Conservation (phyloP, 2,888 invertebrate species). For the Chrysomela aeneicollis region DNA sequence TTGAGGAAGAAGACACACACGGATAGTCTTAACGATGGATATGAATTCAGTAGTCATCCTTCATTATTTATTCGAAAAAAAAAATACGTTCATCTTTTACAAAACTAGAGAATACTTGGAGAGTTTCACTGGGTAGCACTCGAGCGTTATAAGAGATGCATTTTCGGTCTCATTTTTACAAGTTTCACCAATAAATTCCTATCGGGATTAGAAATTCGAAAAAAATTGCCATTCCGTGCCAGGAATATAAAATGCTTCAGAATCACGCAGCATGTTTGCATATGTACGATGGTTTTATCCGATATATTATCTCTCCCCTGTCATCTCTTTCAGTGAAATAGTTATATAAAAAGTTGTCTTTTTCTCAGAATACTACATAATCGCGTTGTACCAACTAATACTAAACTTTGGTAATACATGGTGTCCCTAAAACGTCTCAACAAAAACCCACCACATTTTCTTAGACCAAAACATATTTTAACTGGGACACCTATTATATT, state of each 20-base stretch:
- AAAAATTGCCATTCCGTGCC: slow-evolving; percentile 14
- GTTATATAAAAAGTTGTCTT: too few species aligned
- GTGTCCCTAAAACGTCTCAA: too few species aligned
- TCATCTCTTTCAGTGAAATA: too few species aligned
- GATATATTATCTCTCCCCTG: slow-evolving; percentile 50
- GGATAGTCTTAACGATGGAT: background rate
- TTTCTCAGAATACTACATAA: too few species aligned
- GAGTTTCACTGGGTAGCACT: slow-evolving; percentile 12
- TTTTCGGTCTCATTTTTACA: slow-evolving; percentile 13
- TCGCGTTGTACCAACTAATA: too few species aligned
- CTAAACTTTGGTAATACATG: too few species aligned
- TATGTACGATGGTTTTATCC: slow-evolving; percentile 48
- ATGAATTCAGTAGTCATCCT: slow-evolving; percentile 12
- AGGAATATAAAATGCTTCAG: slow-evolving; percentile 19
- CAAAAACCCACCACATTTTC: too few species aligned
- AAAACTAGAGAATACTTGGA: background rate
- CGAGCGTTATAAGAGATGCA: slow-evolving; percentile 9
- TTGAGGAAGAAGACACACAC: slow-evolving; percentile 5
- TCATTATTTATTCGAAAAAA: slow-evolving; percentile 19
- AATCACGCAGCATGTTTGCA: slow-evolving; percentile 36
- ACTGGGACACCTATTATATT: too few species aligned
- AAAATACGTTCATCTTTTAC: slow-evolving; percentile 17
- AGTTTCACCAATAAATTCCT: slow-evolving; percentile 19
- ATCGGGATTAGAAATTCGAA: slow-evolving; percentile 4
- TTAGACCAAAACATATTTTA: too few species aligned